These are phyloP conservation scores for Tachina grossa DNA, from an alignment of 2,888 invertebrate genomes.

Conservation along the genomic window DNA sequence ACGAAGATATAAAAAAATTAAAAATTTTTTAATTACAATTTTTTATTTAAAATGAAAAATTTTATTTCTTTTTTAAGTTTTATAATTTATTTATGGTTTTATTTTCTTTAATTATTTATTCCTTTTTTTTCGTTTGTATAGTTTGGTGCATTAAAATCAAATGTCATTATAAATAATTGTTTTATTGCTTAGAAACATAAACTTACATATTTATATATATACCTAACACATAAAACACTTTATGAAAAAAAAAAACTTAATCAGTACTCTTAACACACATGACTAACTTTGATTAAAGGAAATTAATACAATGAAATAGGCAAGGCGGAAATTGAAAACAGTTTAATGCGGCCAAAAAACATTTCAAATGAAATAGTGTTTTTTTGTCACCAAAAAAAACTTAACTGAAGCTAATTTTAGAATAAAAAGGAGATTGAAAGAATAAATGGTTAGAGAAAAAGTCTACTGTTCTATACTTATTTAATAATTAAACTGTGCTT, in stretches of 20 bases:
- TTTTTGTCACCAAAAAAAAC: too few species aligned
- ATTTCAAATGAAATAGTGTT: too few species aligned
- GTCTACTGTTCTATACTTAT: too few species aligned
- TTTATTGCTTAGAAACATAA: conserved; percentile 38
- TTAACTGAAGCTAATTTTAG: too few species aligned
- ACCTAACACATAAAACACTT: neutral
- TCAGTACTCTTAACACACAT: neutral
- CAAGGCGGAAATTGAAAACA: neutral
- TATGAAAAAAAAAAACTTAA: neutral
- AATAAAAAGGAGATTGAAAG: too few species aligned
- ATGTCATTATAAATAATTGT: conserved; percentile 49
- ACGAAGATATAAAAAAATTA: conserved; percentile 58
- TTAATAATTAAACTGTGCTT: too few species aligned
- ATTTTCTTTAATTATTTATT: conserved; percentile 1
- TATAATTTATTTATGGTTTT: conserved; percentile 36
- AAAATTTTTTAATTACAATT: conserved; percentile 42
- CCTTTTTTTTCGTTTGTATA: conserved; percentile 15
- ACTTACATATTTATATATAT: neutral
- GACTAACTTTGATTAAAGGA: neutral
- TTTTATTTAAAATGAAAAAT: conserved; percentile 62
- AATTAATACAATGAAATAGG: conserved; percentile 1
- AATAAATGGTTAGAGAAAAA: too few species aligned
- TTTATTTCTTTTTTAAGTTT: conserved; percentile 66
- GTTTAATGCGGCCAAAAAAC: neutral
- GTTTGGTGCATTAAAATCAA: conserved; percentile 50